Percentiles rank a stretch among this genome's conserved stretches.
Conservation (phyloP, 2,113 vertebrate species). For the Brienomyrus longianalis region DNA sequence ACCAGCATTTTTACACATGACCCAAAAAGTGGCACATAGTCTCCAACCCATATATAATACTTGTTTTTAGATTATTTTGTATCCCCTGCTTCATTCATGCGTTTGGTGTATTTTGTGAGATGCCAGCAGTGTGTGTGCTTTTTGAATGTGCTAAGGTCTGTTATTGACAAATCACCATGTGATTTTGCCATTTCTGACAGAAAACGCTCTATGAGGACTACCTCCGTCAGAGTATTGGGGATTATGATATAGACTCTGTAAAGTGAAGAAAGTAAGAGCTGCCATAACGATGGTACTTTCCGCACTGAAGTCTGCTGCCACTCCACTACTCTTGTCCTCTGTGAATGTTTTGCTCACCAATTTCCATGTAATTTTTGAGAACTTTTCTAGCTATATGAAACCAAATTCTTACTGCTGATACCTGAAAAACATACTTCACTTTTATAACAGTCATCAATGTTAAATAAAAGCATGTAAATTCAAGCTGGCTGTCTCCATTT, state of each 20-base stretch:
- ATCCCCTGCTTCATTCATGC: neutral
- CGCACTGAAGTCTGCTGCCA: neutral
- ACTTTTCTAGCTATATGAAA: neutral
- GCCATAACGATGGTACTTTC: neutral
- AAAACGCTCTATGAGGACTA: constrained; percentile 73
- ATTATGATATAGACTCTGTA: constrained; percentile 64
- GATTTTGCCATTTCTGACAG: constrained; percentile 35
- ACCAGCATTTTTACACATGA: neutral
- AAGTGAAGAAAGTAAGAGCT: neutral
- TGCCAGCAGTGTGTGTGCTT: neutral
- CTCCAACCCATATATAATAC: neutral
- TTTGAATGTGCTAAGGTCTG: neutral
- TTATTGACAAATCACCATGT: neutral
- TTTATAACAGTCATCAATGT: neutral
- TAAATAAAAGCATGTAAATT: neutral
- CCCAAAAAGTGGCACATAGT: neutral
- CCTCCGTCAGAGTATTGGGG: constrained; percentile 69
- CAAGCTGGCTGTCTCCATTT: neutral
- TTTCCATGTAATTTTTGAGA: neutral
- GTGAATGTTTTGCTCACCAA: neutral
- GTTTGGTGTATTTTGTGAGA: neutral
- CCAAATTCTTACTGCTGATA: neutral
- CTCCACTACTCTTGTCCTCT: neutral
- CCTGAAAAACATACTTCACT: neutral
- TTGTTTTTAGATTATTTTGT: neutral